phyloP scores from a whole-genome alignment of 2,113 vertebrate species.

The Terrapene triunguis region DNA sequence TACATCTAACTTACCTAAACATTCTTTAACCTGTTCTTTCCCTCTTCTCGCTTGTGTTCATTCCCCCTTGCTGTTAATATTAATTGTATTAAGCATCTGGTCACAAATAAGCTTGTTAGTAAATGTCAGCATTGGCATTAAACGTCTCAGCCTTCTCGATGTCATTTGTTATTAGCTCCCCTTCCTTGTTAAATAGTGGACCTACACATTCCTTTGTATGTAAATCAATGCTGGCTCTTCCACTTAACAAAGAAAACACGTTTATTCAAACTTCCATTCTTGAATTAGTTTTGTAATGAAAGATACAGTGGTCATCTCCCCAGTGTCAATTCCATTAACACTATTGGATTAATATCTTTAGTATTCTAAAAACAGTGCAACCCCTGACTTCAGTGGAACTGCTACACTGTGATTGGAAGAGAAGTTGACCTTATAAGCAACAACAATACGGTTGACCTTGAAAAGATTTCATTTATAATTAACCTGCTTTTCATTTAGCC shows the following conservation, averaged over 20 bases:
- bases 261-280: not conserved
- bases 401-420: not conserved
- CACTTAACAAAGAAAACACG: too few species aligned
- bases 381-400: not conserved
- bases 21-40: too few species aligned
- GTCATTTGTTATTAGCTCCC: too few species aligned
- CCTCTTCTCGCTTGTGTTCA: too few species aligned
- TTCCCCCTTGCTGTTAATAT: too few species aligned
- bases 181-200: too few species aligned
- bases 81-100: too few species aligned
- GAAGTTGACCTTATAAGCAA: not conserved
- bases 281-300: not conserved
- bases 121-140: too few species aligned
- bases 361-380: not conserved
- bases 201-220: too few species aligned
- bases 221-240: not conserved
- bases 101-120: too few species aligned
- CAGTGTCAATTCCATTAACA: rapidly evolving
- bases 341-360: not conserved
- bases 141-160: too few species aligned
- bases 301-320: not conserved
- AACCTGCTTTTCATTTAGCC: not conserved
- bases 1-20: too few species aligned
- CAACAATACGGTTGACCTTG: not conserved
- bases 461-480: not conserved